These are phyloP conservation scores for Euborellia annulipes DNA, from an alignment of 1,140 invertebrate genomes.

Conservation along the genomic window DNA sequence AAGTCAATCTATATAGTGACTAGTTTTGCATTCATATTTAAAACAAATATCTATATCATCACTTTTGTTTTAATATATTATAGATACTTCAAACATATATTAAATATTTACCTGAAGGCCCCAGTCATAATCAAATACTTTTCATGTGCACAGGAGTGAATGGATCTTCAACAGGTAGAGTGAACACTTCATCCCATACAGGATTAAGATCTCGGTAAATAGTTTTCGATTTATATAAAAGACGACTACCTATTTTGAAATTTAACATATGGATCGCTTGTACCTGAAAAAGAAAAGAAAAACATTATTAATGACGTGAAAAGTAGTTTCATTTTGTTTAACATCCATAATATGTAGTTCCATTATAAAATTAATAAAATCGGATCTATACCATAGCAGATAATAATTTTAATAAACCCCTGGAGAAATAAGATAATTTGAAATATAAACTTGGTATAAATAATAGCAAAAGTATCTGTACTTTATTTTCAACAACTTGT, in stretches of 20 bases:
- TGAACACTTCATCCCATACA: constrained; percentile 91
- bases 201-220: constrained; percentile 83
- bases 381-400: too few relatives aligned
- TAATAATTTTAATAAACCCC: too few relatives aligned
- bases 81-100: background rate
- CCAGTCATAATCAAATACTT: constrained; percentile 97
- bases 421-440: too few relatives aligned
- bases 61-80: too few relatives aligned
- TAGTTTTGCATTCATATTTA: too few relatives aligned
- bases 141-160: constrained; percentile 75
- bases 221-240: constrained; percentile 87
- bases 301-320: constrained; percentile 19
- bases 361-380: too few relatives aligned
- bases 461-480: too few relatives aligned
- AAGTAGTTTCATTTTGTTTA: constrained; percentile 6
- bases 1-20: too few relatives aligned
- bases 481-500: too few relatives aligned
- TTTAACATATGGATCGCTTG: constrained; percentile 97
- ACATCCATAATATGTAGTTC: too few relatives aligned
- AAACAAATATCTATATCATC: too few relatives aligned
- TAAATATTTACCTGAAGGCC: constrained; percentile 40
- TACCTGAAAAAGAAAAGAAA: constrained; percentile 43
- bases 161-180: constrained; percentile 85
- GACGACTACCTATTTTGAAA: constrained; percentile 77
- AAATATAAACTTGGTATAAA: too few relatives aligned